Percentiles rank a stretch among this genome's conserved stretches.
Evolutionary conservation across 2,888 invertebrate species (phyloP).

Genomic region (Plusia festucae): DNA sequence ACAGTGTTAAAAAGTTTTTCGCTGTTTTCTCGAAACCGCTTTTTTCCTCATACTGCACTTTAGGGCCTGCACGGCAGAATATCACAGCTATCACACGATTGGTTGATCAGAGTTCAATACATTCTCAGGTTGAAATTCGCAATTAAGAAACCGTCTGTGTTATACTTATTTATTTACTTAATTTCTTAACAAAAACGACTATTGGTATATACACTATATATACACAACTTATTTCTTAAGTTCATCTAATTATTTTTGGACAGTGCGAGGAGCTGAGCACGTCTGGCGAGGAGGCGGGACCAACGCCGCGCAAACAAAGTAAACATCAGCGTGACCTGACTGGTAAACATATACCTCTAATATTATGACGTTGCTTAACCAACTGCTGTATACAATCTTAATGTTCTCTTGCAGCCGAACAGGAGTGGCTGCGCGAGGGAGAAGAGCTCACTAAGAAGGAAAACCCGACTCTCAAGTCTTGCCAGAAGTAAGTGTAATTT

Average conservation of each 20-base stretch:
- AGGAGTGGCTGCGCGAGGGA: slow-evolving; percentile 86
- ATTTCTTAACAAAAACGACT: no score
- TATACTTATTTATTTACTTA: neutral
- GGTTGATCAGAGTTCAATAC: no score
- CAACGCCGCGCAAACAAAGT: slow-evolving; percentile 90
- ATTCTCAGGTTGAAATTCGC: no score
- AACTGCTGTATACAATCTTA: slow-evolving; percentile 48
- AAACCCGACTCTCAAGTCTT: slow-evolving; percentile 81
- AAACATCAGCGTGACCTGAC: slow-evolving; percentile 86
- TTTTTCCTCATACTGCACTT: no score
- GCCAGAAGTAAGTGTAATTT: slow-evolving; percentile 81
- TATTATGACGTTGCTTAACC: slow-evolving; percentile 40
- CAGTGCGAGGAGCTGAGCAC: slow-evolving; percentile 90
- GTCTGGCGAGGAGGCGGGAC: slow-evolving; percentile 88
- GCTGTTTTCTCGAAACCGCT: no score
- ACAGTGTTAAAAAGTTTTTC: no score
- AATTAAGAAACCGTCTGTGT: no score
- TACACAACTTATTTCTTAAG: neutral
- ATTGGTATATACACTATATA: no score
- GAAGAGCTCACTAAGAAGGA: slow-evolving; percentile 86
- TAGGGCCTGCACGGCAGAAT: no score
- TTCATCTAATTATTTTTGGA: slow-evolving; percentile 21
- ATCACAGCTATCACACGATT: no score
- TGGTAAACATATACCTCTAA: slow-evolving; percentile 67
- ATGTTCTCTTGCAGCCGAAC: slow-evolving; percentile 75